These are phyloP conservation scores for Galemys pyrenaicus DNA, from an alignment of 2,113 vertebrate genomes.

Conservation along the genomic window DNA sequence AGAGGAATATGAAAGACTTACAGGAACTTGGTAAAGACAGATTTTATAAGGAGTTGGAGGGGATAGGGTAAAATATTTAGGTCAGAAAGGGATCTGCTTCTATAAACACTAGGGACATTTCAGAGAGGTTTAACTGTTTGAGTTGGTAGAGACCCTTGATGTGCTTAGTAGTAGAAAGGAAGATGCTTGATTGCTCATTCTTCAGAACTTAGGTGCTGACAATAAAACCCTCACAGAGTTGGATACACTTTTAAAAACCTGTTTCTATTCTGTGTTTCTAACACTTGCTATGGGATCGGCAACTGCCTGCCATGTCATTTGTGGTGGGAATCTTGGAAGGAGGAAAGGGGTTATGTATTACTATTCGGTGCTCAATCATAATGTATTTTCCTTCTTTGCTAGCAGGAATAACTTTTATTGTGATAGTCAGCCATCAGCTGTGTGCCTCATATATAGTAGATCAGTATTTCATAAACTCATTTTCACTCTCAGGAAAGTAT, in stretches of 20 bases:
- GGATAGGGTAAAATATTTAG: background rate
- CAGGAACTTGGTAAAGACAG: background rate
- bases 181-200: background rate
- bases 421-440: background rate
- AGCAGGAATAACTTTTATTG: constrained; percentile 27
- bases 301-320: no score
- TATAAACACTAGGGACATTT: no score
- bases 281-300: background rate
- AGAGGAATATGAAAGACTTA: constrained; percentile 20
- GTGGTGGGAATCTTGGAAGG: background rate
- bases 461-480: constrained; percentile 27
- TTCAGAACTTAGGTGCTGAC: background rate
- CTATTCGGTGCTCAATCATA: background rate
- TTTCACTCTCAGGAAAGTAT: constrained; percentile 42
- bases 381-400: background rate
- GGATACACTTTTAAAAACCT: background rate
- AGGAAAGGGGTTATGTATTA: background rate
- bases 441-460: background rate
- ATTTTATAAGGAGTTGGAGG: background rate
- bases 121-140: background rate
- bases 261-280: background rate
- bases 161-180: background rate
- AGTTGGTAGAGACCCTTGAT: background rate
- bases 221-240: background rate
- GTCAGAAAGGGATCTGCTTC: background rate